Conservation (phyloP, 2,113 vertebrate genomes). For the Myiozetetes cayanensis region DNA sequence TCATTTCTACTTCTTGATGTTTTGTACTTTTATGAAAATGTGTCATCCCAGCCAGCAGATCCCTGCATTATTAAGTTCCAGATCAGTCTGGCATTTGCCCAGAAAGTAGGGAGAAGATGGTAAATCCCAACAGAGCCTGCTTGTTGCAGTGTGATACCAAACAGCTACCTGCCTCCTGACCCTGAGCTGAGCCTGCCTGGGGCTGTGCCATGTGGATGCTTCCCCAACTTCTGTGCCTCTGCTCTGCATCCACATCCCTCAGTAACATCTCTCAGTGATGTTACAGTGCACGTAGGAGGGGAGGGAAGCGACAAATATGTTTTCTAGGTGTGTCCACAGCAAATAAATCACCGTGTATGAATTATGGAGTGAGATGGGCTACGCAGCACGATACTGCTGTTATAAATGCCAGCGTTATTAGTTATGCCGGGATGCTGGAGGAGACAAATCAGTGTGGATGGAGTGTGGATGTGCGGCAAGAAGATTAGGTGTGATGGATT, state of each 20-base stretch:
- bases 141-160: not conserved
- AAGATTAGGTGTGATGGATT: slow-evolving; percentile 58
- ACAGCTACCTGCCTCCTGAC: not conserved
- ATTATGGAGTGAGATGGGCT: not conserved
- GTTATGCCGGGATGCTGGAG: not conserved
- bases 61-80: not conserved
- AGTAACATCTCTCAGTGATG: not conserved
- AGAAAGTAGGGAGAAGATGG: not conserved
- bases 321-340: not conserved
- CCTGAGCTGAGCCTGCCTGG: not conserved
- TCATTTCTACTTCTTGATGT: not conserved
- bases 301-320: not conserved
- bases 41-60: not conserved
- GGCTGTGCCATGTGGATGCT: not conserved
- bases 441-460: slow-evolving; percentile 17
- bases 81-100: not conserved
- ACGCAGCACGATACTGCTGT: not conserved
- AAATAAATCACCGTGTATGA: slow-evolving; percentile 14
- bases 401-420: not conserved
- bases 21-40: not conserved
- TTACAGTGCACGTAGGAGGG: not conserved
- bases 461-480: not conserved
- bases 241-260: not conserved
- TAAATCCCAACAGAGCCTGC: not conserved
- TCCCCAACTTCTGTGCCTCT: not conserved